phyloP scores from a whole-genome alignment of 2,797 vertebrate species.

The Danionella dracula region DNA sequence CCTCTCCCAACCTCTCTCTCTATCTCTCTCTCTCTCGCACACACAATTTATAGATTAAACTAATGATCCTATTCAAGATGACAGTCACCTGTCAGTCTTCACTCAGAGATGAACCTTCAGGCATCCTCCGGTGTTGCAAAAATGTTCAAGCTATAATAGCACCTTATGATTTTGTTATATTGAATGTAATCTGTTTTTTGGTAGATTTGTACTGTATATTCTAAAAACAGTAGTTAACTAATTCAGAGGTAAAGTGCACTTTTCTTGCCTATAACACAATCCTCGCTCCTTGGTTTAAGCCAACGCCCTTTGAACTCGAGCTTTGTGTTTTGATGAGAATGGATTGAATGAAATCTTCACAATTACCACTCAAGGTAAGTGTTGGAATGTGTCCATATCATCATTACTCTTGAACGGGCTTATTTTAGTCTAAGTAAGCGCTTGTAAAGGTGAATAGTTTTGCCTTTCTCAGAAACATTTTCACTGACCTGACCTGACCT shows the following conservation, averaged over 20 bases:
- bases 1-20: conserved; percentile 20
- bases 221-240: conserved; percentile 56
- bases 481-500: background rate
- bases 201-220: conserved; percentile 65
- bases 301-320: conserved; percentile 49
- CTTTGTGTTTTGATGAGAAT: conserved; percentile 50
- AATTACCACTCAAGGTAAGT: conserved; percentile 26
- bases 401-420: conserved; percentile 6
- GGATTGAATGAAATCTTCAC: conserved; percentile 34
- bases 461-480: conserved; percentile 1
- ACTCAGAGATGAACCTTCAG: conserved; percentile 30
- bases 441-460: background rate
- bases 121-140: conserved; percentile 50
- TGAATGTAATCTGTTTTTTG: conserved; percentile 77
- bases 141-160: conserved; percentile 58
- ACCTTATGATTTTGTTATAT: conserved; percentile 75
- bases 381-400: conserved; percentile 36
- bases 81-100: background rate
- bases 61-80: conserved; percentile 16
- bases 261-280: conserved; percentile 58
- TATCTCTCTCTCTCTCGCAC: background rate
- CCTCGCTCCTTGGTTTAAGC: conserved; percentile 31
- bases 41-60: background rate
- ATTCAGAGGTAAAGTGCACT: conserved; percentile 76
- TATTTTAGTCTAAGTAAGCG: background rate